phyloP scores from a whole-genome alignment of 2,888 invertebrate species.

The Serrognathus titanus region DNA sequence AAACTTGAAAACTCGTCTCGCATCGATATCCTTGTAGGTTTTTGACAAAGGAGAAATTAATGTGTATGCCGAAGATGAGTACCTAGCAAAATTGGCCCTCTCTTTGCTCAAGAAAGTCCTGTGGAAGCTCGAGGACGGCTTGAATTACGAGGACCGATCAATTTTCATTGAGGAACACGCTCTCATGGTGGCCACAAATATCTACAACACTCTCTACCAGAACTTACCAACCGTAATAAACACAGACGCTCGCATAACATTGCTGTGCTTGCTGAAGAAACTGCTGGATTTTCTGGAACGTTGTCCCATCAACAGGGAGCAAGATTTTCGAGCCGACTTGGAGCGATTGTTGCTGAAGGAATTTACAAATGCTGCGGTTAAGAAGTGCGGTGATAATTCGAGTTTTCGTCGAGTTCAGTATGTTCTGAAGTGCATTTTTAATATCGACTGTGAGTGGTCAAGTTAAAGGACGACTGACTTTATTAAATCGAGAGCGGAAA shows the following conservation, averaged over 20 bases:
- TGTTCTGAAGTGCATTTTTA: slow-evolving; percentile 7
- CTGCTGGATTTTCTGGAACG: slow-evolving; percentile 17
- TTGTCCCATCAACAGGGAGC: slow-evolving; percentile 6
- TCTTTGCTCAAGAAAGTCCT: slow-evolving; percentile 21
- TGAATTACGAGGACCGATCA: slow-evolving; percentile 36
- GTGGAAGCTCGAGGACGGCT: slow-evolving; percentile 30
- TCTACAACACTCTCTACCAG: slow-evolving; percentile 32
- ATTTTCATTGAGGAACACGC: slow-evolving; percentile 41
- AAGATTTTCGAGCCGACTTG: slow-evolving; percentile 13
- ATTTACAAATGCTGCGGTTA: slow-evolving; percentile 9
- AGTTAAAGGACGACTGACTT: background rate
- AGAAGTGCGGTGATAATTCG: background rate
- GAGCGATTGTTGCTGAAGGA: slow-evolving; percentile 12
- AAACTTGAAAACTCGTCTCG: background rate
- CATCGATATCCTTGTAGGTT: slow-evolving; percentile 47
- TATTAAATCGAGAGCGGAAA: too few species aligned
- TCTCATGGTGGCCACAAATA: slow-evolving; percentile 33
- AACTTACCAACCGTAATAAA: slow-evolving; percentile 4
- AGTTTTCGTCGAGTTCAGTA: background rate
- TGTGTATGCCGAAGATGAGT: slow-evolving; percentile 51
- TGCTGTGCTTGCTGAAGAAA: slow-evolving; percentile 16
- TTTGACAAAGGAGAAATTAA: slow-evolving; percentile 66
- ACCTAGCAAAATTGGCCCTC: slow-evolving; percentile 6
- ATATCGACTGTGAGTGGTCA: slow-evolving; percentile 3
- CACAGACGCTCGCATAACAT: slow-evolving; percentile 10